Evolutionary conservation across 2,888 invertebrate species (phyloP).

Genomic region (Belgica antarctica): DNA sequence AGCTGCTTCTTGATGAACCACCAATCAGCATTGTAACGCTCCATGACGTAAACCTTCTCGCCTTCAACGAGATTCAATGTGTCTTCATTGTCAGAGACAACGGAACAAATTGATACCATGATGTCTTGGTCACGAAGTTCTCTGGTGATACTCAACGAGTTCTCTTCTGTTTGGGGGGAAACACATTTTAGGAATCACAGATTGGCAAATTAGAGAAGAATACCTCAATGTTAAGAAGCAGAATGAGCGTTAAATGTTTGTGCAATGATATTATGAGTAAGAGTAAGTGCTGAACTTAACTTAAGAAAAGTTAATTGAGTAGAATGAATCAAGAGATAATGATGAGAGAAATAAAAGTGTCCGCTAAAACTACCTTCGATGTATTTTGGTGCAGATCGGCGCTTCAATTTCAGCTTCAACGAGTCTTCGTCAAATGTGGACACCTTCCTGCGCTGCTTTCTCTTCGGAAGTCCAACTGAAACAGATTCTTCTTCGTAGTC

Average conservation of each 20-base stretch:
- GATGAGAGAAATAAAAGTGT: background rate
- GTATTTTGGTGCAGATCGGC: conserved; percentile 65
- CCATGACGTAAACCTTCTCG: conserved; percentile 82
- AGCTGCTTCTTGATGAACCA: conserved; percentile 88
- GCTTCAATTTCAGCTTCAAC: conserved; percentile 68
- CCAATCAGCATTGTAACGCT: conserved; percentile 84
- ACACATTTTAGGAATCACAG: background rate
- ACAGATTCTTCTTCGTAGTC: conserved; percentile 61
- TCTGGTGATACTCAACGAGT: conserved; percentile 67
- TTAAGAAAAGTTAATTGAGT: background rate
- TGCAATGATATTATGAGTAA: conserved; percentile 44
- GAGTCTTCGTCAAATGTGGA: conserved; percentile 63
- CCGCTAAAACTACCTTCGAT: conserved; percentile 63
- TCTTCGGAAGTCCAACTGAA: conserved; percentile 56
- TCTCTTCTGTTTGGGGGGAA: conserved; percentile 61
- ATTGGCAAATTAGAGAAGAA: background rate
- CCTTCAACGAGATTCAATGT: conserved; percentile 87
- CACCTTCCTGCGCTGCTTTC: conserved; percentile 56
- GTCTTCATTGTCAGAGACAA: conserved; percentile 82
- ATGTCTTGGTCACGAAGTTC: conserved; percentile 65
- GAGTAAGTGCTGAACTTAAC: conserved; percentile 11
- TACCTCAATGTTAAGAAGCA: background rate
- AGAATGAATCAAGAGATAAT: background rate
- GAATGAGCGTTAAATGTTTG: conserved; percentile 23
- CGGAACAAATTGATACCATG: conserved; percentile 79